A percentile compares a stretch with the other conserved stretches of the same genome.
phyloP scores from a whole-genome alignment of 2,888 invertebrate species.

The Tenthredo scrophulariae region DNA sequence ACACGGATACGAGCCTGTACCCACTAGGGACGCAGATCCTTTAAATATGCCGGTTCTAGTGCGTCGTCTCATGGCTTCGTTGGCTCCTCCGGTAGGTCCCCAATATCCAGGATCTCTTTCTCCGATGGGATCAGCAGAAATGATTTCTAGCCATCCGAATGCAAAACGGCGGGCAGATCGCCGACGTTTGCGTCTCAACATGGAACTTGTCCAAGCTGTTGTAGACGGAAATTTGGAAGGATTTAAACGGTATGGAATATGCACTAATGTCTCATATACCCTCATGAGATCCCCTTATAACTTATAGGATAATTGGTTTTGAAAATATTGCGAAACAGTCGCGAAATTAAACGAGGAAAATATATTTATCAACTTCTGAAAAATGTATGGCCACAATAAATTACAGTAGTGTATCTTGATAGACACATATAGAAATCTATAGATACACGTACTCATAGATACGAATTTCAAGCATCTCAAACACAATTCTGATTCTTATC shows the following conservation, averaged over 20 bases:
- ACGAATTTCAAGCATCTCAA: not conserved
- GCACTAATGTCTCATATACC: not conserved
- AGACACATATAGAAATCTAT: not conserved
- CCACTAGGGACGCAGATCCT: conserved; percentile 31
- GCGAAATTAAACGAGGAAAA: not conserved
- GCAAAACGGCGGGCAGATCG: conserved; percentile 78
- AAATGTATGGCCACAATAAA: not conserved
- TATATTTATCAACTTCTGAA: not conserved
- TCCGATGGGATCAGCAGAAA: conserved; percentile 61
- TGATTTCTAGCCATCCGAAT: conserved; percentile 64
- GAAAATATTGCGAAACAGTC: too few relatives aligned
- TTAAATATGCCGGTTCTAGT: not conserved
- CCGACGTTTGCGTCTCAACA: conserved; percentile 78
- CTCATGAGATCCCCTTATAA: not conserved
- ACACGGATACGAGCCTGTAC: conserved; percentile 41
- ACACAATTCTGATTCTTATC: not conserved
- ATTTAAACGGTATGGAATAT: conserved; percentile 73
- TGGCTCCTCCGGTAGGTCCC: not conserved
- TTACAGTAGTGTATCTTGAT: not conserved
- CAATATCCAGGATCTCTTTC: conserved; percentile 56
- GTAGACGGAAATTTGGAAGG: conserved; percentile 76
- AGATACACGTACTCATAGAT: not conserved
- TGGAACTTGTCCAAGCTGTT: conserved; percentile 79
- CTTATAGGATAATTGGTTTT: too few relatives aligned
- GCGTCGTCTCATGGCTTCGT: not conserved